Conservation (phyloP, 1,140 invertebrate genomes). For the Aleiodes sp. region DNA sequence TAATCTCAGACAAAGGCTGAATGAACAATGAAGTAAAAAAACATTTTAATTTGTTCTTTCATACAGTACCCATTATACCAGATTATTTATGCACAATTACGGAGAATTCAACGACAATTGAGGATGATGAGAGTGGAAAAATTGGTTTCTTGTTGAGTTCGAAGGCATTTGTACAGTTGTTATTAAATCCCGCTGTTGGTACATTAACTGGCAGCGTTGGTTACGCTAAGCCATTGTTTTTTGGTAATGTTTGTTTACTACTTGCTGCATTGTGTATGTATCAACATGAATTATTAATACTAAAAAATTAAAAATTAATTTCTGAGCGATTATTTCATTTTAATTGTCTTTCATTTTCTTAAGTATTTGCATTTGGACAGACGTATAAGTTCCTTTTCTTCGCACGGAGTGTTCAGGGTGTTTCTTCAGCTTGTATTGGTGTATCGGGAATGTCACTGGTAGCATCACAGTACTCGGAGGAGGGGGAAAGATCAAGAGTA, state of each 20-base stretch:
- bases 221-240: slow-evolving; percentile 83
- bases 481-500: slow-evolving; percentile 72
- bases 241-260: slow-evolving; percentile 83
- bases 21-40: slow-evolving; percentile 3
- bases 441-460: slow-evolving; percentile 78
- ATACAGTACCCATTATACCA: slow-evolving; percentile 86
- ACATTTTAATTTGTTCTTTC: slow-evolving; percentile 5
- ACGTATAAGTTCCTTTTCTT: slow-evolving; percentile 79
- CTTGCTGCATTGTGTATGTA: slow-evolving; percentile 82
- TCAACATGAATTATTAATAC: slow-evolving; percentile 9
- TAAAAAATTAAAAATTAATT: slow-evolving; percentile 14
- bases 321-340: slow-evolving; percentile 2
- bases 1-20: not conserved
- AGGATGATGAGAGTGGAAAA: slow-evolving; percentile 75
- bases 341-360: slow-evolving; percentile 32
- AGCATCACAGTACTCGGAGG: slow-evolving; percentile 68
- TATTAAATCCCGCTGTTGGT: slow-evolving; percentile 85
- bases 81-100: slow-evolving; percentile 77
- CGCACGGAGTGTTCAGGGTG: slow-evolving; percentile 85
- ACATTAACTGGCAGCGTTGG: slow-evolving; percentile 75
- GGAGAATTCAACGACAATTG: slow-evolving; percentile 61
- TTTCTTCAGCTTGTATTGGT: slow-evolving; percentile 84
- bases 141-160: slow-evolving; percentile 85
- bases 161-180: slow-evolving; percentile 86
- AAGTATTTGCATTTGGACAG: slow-evolving; percentile 85